Evolutionary conservation across 2,113 vertebrate species (phyloP).

Genomic region (Barbus barbus): DNA sequence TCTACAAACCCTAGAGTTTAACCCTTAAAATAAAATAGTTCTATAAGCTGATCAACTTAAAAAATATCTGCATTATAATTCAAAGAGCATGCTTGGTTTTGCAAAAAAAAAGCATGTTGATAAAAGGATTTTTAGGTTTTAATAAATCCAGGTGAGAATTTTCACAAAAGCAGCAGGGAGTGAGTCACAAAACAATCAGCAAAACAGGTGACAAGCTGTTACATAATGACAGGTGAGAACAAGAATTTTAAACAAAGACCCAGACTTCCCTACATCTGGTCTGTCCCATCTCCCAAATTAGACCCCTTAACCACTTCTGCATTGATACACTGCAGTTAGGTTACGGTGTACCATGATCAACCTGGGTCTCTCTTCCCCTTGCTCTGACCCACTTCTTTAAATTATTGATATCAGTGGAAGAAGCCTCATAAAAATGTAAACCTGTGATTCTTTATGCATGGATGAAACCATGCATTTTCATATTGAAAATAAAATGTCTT

Average conservation of each 20-base stretch:
- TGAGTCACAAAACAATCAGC: conserved; percentile 33
- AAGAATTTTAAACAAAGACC: conserved; percentile 71
- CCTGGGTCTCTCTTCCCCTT: conserved; percentile 61
- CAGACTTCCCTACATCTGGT: conserved; percentile 66
- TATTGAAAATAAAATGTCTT: conserved; percentile 45
- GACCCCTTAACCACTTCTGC: conserved; percentile 2
- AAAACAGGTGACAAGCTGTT: conserved; percentile 61
- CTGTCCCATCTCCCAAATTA: conserved; percentile 45
- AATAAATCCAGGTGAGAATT: conserved; percentile 9
- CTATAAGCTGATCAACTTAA: conserved; percentile 2
- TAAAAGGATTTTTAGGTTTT: background rate
- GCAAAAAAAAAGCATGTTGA: background rate
- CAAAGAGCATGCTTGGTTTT: background rate
- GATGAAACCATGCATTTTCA: conserved; percentile 40
- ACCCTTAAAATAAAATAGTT: background rate
- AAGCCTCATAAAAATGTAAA: conserved; percentile 75
- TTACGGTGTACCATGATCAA: conserved; percentile 56
- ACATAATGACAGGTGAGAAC: conserved; percentile 69
- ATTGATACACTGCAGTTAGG: background rate
- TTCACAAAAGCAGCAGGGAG: conserved; percentile 50
- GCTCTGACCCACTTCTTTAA: conserved; percentile 62
- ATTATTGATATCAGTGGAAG: conserved; percentile 71
- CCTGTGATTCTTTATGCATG: conserved; percentile 53
- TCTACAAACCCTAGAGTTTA: background rate
- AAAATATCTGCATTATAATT: conserved; percentile 3